Evolutionary conservation across 2,113 vertebrate genomes (phyloP).

Genomic region (Physeter macrocephalus): DNA sequence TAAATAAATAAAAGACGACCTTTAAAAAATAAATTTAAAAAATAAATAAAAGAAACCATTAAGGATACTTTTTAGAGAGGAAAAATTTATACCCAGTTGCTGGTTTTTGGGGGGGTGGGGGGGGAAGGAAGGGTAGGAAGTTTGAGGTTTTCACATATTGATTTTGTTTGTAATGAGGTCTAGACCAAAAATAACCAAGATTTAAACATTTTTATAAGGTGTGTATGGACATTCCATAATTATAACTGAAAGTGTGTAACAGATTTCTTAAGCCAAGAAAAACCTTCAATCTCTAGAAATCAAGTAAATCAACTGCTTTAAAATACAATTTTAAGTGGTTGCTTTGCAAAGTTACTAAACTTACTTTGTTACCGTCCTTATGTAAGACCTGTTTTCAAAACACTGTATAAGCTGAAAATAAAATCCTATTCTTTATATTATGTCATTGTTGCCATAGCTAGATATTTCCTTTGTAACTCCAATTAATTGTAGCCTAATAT

Average conservation of each 20-base stretch:
- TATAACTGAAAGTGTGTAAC: background rate
- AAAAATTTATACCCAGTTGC: background rate
- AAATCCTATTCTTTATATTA: background rate
- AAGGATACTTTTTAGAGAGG: background rate
- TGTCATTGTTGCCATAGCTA: background rate
- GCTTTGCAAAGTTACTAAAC: background rate
- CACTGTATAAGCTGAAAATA: background rate
- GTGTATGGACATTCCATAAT: background rate
- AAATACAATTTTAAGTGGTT: background rate
- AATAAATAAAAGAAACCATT: background rate
- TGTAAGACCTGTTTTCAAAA: constrained; percentile 23
- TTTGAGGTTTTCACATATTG: background rate
- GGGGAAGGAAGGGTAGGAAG: fast-evolving
- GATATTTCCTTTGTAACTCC: background rate
- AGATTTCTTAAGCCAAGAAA: background rate
- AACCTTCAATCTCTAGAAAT: background rate
- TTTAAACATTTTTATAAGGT: background rate
- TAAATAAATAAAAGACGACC: too few relatives aligned
- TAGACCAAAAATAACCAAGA: background rate
- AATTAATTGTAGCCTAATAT: background rate
- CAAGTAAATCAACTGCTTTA: background rate
- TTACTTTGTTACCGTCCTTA: background rate
- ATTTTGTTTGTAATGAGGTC: background rate
- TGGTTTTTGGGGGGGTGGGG: fast-evolving
- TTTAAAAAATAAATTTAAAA: too few relatives aligned